Evolutionary conservation across 2,797 vertebrate species (phyloP).

Genomic region (Balearica regulorum): DNA sequence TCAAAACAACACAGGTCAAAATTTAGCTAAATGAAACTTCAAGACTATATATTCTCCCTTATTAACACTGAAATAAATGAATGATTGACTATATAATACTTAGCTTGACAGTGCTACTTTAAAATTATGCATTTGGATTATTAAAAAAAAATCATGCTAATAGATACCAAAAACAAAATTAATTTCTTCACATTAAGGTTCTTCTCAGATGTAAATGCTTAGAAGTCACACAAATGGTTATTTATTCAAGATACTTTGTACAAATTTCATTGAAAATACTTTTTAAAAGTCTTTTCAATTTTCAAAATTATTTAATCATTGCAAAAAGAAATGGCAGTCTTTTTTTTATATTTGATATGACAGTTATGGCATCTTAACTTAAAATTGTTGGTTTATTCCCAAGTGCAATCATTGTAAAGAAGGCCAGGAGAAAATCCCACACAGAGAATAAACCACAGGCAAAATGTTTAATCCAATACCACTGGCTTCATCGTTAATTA

Average conservation of each 20-base stretch:
- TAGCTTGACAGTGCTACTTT: background rate
- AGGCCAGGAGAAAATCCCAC: slow-evolving; percentile 12
- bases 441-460: slow-evolving; percentile 19
- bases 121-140: background rate
- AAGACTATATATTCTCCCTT: background rate
- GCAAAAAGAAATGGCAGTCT: background rate
- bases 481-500: slow-evolving; percentile 42
- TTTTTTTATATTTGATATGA: background rate
- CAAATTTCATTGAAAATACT: background rate
- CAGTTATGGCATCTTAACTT: background rate
- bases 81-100: background rate
- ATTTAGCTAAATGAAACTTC: background rate
- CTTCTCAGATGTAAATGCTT: background rate
- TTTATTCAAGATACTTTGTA: background rate
- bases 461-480: slow-evolving; percentile 27
- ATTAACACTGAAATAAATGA: background rate
- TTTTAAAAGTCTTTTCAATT: background rate
- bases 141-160: background rate
- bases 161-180: background rate
- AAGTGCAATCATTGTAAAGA: background rate
- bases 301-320: background rate
- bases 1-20: background rate
- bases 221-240: background rate
- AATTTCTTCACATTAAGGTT: background rate
- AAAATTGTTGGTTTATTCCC: background rate